Evolutionary conservation across 1,140 invertebrate genomes (phyloP).

Genomic region (Temnothorax longispinosus): DNA sequence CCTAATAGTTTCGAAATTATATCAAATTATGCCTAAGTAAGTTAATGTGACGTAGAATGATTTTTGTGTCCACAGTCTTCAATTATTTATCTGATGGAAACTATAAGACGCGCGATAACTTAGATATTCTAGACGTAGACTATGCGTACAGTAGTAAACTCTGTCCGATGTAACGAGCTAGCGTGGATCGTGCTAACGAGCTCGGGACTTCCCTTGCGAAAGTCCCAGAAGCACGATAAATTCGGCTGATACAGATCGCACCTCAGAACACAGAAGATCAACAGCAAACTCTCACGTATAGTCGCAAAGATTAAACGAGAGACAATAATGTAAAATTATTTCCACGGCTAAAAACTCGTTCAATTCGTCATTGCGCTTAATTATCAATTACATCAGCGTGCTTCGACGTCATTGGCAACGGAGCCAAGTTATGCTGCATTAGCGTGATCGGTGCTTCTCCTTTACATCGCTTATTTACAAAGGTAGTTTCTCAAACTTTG

Average conservation of each 20-base stretch:
- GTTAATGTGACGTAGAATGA: neutral
- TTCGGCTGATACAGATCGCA: slow-evolving; percentile 47
- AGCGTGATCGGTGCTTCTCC: slow-evolving; percentile 10
- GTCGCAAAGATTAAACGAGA: neutral
- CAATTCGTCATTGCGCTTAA: neutral
- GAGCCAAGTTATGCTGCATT: neutral
- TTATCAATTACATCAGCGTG: neutral
- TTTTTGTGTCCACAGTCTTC: neutral
- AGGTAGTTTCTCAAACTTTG: slow-evolving; percentile 19
- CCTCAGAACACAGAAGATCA: slow-evolving; percentile 36
- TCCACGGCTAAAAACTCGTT: neutral
- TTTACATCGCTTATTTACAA: slow-evolving; percentile 31
- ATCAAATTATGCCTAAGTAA: neutral
- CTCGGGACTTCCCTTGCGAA: slow-evolving; percentile 45
- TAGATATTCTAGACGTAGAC: slow-evolving; percentile 48
- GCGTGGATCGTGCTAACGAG: slow-evolving; percentile 57
- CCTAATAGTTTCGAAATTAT: neutral
- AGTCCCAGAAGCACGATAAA: slow-evolving; percentile 61
- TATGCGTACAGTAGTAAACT: slow-evolving; percentile 48
- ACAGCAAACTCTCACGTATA: slow-evolving; percentile 35
- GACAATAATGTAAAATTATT: slow-evolving; percentile 15
- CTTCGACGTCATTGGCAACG: neutral
- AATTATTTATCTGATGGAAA: slow-evolving; percentile 38
- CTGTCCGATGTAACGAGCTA: slow-evolving; percentile 41
- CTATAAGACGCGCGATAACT: slow-evolving; percentile 37